Percentiles rank a stretch among this genome's conserved stretches.
phyloP scores from a whole-genome alignment of 2,797 vertebrate genomes.

The Pangasius sanitwongsei region DNA sequence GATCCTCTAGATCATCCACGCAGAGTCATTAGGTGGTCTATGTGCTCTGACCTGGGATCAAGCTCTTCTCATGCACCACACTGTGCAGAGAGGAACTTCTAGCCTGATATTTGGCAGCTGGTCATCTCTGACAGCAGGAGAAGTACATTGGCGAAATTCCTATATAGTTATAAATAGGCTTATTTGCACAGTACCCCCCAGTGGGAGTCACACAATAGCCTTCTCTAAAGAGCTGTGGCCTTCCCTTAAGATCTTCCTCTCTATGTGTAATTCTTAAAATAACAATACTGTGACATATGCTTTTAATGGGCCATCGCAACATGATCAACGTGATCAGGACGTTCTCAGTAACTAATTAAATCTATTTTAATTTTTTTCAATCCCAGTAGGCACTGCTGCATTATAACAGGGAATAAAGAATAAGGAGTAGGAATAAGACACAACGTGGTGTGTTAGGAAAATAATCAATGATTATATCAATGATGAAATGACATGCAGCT shows the following conservation, averaged over 20 bases:
- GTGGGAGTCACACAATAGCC: constrained; percentile 63
- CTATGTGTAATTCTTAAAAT: constrained; percentile 15
- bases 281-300: neutral
- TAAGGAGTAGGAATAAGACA: neutral
- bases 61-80: constrained; percentile 53
- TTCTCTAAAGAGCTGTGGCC: constrained; percentile 20
- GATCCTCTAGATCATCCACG: constrained; percentile 14
- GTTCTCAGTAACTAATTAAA: neutral
- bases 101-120: constrained; percentile 35
- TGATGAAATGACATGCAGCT: neutral
- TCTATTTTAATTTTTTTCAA: neutral
- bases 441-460: neutral
- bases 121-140: constrained; percentile 45
- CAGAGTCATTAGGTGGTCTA: constrained; percentile 22
- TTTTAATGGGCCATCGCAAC: neutral
- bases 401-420: neutral
- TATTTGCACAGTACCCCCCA: constrained; percentile 56
- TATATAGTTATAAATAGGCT: constrained; percentile 72
- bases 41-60: constrained; percentile 40
- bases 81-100: constrained; percentile 34
- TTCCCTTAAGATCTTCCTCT: constrained; percentile 15
- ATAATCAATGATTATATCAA: neutral
- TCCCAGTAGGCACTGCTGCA: neutral
- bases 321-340: constrained; percentile 16
- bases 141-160: constrained; percentile 72